Percentiles rank a stretch among this genome's conserved stretches.
phyloP scores from a whole-genome alignment of 2,113 vertebrate genomes.

The Rattus rattus region DNA sequence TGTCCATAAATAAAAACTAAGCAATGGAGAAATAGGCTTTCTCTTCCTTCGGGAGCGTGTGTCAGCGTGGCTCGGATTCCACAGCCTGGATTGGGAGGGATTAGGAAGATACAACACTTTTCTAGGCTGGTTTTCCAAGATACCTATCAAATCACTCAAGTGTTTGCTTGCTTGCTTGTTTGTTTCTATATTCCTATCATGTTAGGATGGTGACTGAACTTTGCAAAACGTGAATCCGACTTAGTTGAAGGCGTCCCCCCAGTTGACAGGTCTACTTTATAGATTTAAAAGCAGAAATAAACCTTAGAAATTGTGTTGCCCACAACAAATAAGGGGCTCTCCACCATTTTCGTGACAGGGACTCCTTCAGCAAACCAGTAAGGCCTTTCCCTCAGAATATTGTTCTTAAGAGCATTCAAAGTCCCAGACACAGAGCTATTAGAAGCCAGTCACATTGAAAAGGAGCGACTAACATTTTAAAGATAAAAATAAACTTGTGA shows the following conservation, averaged over 20 bases:
- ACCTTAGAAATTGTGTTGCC: neutral
- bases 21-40: neutral
- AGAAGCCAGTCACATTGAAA: neutral
- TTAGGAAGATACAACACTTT: constrained; percentile 7
- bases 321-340: too few species aligned
- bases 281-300: constrained; percentile 42
- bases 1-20: neutral
- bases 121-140: neutral
- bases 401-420: constrained; percentile 15
- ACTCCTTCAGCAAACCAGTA: neutral
- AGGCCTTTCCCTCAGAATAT: neutral
- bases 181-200: neutral
- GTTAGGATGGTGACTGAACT: neutral
- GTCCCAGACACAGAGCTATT: neutral
- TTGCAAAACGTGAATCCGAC: neutral
- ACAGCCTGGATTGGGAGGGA: constrained; percentile 6
- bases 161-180: neutral
- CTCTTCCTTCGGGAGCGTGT: neutral
- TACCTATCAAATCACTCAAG: neutral
- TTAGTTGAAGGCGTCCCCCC: constrained; percentile 5
- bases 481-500: neutral
- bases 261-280: neutral
- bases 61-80: constrained; percentile 25
- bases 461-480: neutral
- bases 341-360: neutral